Conservation (phyloP, 2,888 invertebrate species). For the Sesamia inferens region DNA sequence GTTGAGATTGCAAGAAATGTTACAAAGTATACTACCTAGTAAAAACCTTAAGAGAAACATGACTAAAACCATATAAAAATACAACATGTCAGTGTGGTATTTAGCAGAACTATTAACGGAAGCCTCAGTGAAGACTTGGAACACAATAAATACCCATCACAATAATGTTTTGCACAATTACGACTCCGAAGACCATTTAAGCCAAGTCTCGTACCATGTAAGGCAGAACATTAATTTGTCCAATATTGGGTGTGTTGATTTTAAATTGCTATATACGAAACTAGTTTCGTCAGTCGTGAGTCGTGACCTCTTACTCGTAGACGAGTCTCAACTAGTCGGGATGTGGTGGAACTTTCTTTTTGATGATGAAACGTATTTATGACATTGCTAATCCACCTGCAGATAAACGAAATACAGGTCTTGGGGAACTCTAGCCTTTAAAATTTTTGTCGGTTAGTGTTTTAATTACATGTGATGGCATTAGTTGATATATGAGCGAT, state of each 20-base stretch:
- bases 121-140: slow-evolving; percentile 28
- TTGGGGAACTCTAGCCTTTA: slow-evolving; percentile 3
- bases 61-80: slow-evolving; percentile 24
- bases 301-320: slow-evolving; percentile 75
- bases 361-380: slow-evolving; percentile 47
- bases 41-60: neutral
- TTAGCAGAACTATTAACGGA: slow-evolving; percentile 43
- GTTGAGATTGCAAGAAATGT: slow-evolving; percentile 5
- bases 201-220: slow-evolving; percentile 55
- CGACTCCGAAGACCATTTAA: slow-evolving; percentile 59
- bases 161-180: slow-evolving; percentile 55
- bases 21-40: slow-evolving; percentile 6
- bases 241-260: slow-evolving; percentile 71
- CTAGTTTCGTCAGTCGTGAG: slow-evolving; percentile 69
- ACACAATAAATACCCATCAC: slow-evolving; percentile 49
- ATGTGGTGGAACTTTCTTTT: slow-evolving; percentile 74
- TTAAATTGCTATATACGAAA: slow-evolving; percentile 69
- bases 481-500: neutral
- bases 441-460: neutral
- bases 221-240: slow-evolving; percentile 64
- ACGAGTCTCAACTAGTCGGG: slow-evolving; percentile 72
- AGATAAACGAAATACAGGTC: slow-evolving; percentile 15
- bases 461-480: neutral
- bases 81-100: slow-evolving; percentile 24
- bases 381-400: slow-evolving; percentile 49